Base-by-base conservation (phyloP, 2,888 invertebrate species). In the Agrotis clavis region DNA sequence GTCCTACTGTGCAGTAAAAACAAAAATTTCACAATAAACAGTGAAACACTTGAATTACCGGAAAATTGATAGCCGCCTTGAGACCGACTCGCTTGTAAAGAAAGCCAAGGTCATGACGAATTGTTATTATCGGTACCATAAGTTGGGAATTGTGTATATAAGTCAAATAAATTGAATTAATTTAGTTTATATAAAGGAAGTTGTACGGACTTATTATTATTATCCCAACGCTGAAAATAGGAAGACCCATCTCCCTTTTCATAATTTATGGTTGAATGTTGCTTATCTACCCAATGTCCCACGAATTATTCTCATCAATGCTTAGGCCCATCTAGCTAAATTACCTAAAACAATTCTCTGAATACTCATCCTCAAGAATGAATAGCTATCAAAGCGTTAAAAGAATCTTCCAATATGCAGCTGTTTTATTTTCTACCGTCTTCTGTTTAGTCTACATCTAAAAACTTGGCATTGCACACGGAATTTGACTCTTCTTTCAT, bases 61-160 rank as follows among this genome's bases (percentile, higher is more conserved):
- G 87, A 89, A 90, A 91, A 91, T 88, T 86, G 62, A 85, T 83
- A 79, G 48, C 74, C 77, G 84, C 89, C 89, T 90, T 89, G 88
- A 86, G 83, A 85, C 77, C 56, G 76, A 82, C 71, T 81, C 71
- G 81, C 84, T 83, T 88, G 86, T 87, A 84, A 87, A 89, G 88
- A 86, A 86, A 89, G 85, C 83, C 91, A 91, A 92, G 92, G 92
- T 84, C 84, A 76, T 81, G 84, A 88, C 88, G 79, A 89, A 90
- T 88, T 87, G 71, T 81, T 86, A 82, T 86, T 86, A 83, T 84
- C 77, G 71, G 66, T 59, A 77, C 72, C 77, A 82, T 85, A 81
- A 77, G 65, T 76, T 74, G 41, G 61, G 21, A 69, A 74, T 45
- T 70, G 59, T 65, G 67, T 68, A 35, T 79, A 70, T 76, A 48